These are phyloP conservation scores for Orthonychiurus folsomi DNA, from an alignment of 2,888 invertebrate genomes.

Conservation along the genomic window DNA sequence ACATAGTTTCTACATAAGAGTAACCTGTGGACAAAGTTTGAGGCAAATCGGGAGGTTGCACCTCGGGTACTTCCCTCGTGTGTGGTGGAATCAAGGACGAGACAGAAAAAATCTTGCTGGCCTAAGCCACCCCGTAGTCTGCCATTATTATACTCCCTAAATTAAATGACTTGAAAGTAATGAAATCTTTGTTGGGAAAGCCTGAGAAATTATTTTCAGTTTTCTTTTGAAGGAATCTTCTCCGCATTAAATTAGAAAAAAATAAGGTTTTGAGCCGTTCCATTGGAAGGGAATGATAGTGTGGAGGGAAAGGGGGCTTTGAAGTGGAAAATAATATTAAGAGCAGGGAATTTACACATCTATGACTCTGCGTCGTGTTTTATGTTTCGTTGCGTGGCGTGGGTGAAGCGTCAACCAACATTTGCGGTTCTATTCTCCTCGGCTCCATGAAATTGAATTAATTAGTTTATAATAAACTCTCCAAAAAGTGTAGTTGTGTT, in stretches of 20 bases:
- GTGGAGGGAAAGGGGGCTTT: background rate
- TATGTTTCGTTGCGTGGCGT: background rate
- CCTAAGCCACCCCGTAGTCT: no score
- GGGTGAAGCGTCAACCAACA: background rate
- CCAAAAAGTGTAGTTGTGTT: no score
- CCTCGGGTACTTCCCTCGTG: no score
- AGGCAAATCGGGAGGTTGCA: no score
- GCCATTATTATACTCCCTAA: no score
- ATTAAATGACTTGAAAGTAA: background rate
- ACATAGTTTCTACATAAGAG: no score
- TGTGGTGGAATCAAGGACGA: no score
- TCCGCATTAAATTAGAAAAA: background rate
- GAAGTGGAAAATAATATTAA: background rate
- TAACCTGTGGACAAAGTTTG: no score
- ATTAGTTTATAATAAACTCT: background rate
- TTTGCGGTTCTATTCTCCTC: background rate
- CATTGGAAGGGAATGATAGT: background rate
- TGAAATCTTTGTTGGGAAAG: background rate
- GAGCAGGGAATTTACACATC: background rate
- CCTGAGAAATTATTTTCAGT: background rate
- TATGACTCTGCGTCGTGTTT: background rate
- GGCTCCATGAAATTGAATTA: background rate
- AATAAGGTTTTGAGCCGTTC: background rate
- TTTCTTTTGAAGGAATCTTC: background rate
- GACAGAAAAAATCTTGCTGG: no score